Conservation (phyloP, 2,888 invertebrate species). For the Sphaerophoria rueppellii region DNA sequence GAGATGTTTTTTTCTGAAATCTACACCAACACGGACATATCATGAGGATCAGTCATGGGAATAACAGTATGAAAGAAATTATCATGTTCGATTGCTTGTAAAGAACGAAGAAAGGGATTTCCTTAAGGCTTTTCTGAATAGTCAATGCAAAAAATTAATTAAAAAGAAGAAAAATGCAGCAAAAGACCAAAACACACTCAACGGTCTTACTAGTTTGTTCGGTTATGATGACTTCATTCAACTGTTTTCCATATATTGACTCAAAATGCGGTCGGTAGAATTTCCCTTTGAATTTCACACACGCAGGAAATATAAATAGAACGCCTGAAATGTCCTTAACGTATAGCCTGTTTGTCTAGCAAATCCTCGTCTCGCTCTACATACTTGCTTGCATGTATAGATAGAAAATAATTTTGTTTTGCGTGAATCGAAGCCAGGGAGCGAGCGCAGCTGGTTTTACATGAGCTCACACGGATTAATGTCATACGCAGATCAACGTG, state of each 20-base stretch:
- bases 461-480: constrained; percentile 77
- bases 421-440: constrained; percentile 48
- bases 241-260: constrained; percentile 48
- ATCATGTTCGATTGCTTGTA: constrained; percentile 62
- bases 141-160: constrained; percentile 37
- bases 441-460: constrained; percentile 70
- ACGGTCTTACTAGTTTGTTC: neutral
- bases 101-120: constrained; percentile 51
- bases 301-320: constrained; percentile 63
- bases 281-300: constrained; percentile 12
- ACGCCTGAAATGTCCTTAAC: constrained; percentile 30
- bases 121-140: constrained; percentile 48
- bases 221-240: constrained; percentile 49
- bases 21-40: constrained; percentile 35
- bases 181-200: constrained; percentile 49
- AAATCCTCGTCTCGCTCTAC: constrained; percentile 23
- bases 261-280: constrained; percentile 62
- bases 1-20: constrained; percentile 14
- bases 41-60: constrained; percentile 46
- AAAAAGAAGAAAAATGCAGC: constrained; percentile 30
- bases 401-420: constrained; percentile 31
- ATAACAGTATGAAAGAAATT: constrained; percentile 37
- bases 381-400: neutral
- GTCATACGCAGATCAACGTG: constrained; percentile 78
- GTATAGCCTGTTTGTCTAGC: neutral